Evolutionary conservation across 2,888 invertebrate species (phyloP), one percentile per base, ranked within the genome.

Genomic region (Oligia latruncula): DNA sequence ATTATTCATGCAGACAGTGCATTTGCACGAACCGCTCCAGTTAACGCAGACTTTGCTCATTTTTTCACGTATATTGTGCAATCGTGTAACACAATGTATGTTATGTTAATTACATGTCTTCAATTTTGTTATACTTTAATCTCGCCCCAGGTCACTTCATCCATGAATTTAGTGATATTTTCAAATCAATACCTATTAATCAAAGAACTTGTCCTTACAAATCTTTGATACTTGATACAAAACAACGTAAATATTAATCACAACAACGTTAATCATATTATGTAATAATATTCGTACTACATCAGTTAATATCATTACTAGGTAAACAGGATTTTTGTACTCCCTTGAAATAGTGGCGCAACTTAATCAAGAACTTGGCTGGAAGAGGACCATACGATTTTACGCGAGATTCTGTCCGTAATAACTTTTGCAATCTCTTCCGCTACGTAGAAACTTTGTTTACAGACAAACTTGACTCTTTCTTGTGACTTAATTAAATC

Each of bases 381-480:
- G 84, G 79, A 79, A 87, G 86, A 87, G 81, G 67, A 90, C 88
- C 84, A 84, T 87, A 80, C 85, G 73, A 87, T 87, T 88, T 77
- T 62, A 84, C 84, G 70, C 76, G 80, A 89, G 88, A 89, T 89
- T 88, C 87, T 81, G 85, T 86, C 87, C 79, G 84, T 90, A 89
- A 91, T 92, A 93, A 93, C 91, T 94, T 93, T 90, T 83, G 89
- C 89, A 91, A 92, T 92, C 90, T 92, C 91, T 90, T 88, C 85
- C 85, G 75, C 72, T 67, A 89, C 85, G 83, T 71, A 84, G 72
- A 83, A 91, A 92, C 89, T 92, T 91, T 86, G 84, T 88, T 89
- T 89, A 89, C 86, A 82, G 77, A 75, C 74, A 68, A 90, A 89
- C 87, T 91, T 87, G 77, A 73, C 70, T 72, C 72, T 81, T 78